Conservation (phyloP, 2,888 invertebrate genomes). For the Andrena flavipes region DNA sequence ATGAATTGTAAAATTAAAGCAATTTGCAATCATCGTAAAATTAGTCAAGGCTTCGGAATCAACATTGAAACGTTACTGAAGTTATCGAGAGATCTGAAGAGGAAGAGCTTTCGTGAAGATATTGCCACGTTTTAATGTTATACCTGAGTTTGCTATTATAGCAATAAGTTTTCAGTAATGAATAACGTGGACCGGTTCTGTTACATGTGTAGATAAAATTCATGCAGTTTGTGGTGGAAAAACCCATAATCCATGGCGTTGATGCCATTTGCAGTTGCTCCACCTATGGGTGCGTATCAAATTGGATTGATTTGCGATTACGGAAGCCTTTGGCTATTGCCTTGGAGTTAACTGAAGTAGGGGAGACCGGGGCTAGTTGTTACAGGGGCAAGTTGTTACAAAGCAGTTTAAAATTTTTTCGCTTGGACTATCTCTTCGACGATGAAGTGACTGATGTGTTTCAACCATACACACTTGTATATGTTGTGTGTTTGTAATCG, state of each 20-base stretch:
- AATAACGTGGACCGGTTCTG: constrained; percentile 32
- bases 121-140: not conserved
- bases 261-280: constrained; percentile 16
- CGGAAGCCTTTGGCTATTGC: constrained; percentile 11
- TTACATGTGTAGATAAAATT: constrained; percentile 33
- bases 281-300: constrained; percentile 27
- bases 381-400: too few relatives aligned
- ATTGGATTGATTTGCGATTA: constrained; percentile 31
- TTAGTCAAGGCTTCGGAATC: too few relatives aligned
- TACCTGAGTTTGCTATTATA: not conserved
- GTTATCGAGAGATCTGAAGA: too few relatives aligned
- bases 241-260: not conserved
- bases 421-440: too few relatives aligned
- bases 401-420: too few relatives aligned
- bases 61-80: too few relatives aligned
- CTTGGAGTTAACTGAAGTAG: not conserved
- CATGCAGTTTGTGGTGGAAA: not conserved
- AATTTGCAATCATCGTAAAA: too few relatives aligned
- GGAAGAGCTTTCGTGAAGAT: not conserved
- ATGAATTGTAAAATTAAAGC: too few relatives aligned
- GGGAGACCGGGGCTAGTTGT: too few relatives aligned
- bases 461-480: too few relatives aligned
- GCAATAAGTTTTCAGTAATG: constrained; percentile 24
- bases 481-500: too few relatives aligned
- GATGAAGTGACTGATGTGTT: too few relatives aligned